Evolutionary conservation across 2,888 invertebrate genomes (phyloP).

Genomic region (Chrysolina americana): DNA sequence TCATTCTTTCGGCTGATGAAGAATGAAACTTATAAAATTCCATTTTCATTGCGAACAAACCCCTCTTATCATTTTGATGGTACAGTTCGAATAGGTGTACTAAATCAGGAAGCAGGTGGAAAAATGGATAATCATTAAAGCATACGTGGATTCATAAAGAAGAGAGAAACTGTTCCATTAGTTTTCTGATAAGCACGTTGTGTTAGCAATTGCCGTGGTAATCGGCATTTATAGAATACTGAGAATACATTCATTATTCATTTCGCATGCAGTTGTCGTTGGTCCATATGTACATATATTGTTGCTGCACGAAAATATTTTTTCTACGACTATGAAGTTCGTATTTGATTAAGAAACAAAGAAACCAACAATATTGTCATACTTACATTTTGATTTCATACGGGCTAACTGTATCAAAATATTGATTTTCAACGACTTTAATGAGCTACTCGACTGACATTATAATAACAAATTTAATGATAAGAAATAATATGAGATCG

Average conservation of each 20-base stretch:
- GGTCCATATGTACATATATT: background rate
- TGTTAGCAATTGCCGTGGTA: conserved; percentile 22
- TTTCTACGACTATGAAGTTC: too few relatives aligned
- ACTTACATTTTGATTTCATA: too few relatives aligned
- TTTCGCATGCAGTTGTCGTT: background rate
- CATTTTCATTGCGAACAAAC: conserved; percentile 20
- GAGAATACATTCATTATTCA: conserved; percentile 2
- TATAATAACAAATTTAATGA: too few relatives aligned
- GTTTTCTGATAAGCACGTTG: conserved; percentile 10
- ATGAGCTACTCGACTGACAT: too few relatives aligned
- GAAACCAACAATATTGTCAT: too few relatives aligned
- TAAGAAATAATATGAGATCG: too few relatives aligned
- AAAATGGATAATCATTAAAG: conserved; percentile 24
- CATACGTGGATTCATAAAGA: conserved; percentile 2
- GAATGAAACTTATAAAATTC: conserved; percentile 26
- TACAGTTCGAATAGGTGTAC: conserved; percentile 22
- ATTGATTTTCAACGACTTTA: too few relatives aligned
- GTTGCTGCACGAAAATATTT: too few relatives aligned
- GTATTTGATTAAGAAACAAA: too few relatives aligned
- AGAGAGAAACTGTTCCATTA: background rate
- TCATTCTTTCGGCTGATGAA: background rate
- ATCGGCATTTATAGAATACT: conserved; percentile 12
- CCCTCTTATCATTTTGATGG: conserved; percentile 23
- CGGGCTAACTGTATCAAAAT: too few relatives aligned
- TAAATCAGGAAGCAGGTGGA: conserved; percentile 27